Conservation (phyloP, 2,113 vertebrate species). For the Phrynosoma platyrhinos region DNA sequence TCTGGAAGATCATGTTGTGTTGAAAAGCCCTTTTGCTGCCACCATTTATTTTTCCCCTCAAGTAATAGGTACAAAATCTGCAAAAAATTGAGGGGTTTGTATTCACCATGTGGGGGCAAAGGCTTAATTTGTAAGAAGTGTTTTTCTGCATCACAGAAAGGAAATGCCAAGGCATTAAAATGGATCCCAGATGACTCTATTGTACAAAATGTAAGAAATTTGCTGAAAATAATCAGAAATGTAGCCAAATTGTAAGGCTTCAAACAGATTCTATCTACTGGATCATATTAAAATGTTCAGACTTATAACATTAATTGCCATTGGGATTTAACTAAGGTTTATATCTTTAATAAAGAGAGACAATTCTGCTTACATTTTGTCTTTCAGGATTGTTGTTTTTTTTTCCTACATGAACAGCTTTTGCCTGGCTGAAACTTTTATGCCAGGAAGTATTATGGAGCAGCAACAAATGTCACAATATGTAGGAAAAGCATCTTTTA, state of each 20-base stretch:
- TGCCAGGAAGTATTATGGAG: background rate
- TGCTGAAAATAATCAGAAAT: background rate
- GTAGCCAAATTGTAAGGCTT: background rate
- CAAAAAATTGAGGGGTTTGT: background rate
- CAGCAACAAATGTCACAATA: background rate
- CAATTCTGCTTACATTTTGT: background rate
- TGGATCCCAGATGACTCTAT: background rate
- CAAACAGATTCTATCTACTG: background rate
- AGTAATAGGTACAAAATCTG: background rate
- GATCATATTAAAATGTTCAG: background rate
- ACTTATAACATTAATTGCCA: background rate
- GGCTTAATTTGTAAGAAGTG: background rate
- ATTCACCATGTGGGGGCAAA: background rate
- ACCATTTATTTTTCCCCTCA: background rate
- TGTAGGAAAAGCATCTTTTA: background rate
- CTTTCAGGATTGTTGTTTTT: background rate
- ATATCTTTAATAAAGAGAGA: conserved; percentile 25
- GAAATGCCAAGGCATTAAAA: background rate
- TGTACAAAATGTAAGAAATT: conserved; percentile 1
- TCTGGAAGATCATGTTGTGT: conserved; percentile 7
- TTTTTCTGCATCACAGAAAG: background rate
- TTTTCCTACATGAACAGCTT: background rate
- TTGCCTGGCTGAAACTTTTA: background rate
- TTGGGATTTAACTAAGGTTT: background rate
- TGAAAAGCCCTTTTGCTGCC: background rate